phyloP scores from a whole-genome alignment of 2,113 vertebrate genomes.

The Podiceps cristatus region DNA sequence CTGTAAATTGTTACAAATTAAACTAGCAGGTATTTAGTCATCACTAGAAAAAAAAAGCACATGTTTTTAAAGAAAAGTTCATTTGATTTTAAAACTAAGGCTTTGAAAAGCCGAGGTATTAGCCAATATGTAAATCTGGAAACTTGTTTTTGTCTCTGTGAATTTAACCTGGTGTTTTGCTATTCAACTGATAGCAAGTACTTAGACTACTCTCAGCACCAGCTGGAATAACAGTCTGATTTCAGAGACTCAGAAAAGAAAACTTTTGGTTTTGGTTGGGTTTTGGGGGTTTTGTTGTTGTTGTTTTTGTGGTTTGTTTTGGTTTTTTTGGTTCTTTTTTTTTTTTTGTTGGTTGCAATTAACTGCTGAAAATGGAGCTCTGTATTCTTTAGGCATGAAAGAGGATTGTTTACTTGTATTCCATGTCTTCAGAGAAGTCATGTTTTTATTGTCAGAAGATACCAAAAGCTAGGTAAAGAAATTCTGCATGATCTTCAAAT shows the following conservation, averaged over 20 bases:
- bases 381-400: not conserved
- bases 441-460: not conserved
- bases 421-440: not conserved
- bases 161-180: not conserved
- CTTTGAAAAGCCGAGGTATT: not conserved
- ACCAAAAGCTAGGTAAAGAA: not conserved
- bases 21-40: not conserved
- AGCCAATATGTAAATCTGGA: not conserved
- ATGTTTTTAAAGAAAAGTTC: not conserved
- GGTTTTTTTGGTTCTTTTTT: not conserved
- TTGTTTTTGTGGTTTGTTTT: no score
- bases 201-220: not conserved
- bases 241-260: not conserved
- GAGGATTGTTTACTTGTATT: not conserved
- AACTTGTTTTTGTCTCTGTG: not conserved
- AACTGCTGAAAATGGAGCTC: not conserved
- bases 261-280: not conserved
- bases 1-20: not conserved
- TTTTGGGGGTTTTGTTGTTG: not conserved
- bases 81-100: not conserved
- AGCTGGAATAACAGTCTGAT: not conserved
- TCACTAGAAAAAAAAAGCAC: not conserved
- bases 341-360: not conserved
- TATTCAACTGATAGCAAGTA: not conserved
- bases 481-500: not conserved